A percentile compares a stretch with the other conserved stretches of the same genome.
phyloP scores from a whole-genome alignment of 2,797 vertebrate genomes.

The Podargus strigoides region DNA sequence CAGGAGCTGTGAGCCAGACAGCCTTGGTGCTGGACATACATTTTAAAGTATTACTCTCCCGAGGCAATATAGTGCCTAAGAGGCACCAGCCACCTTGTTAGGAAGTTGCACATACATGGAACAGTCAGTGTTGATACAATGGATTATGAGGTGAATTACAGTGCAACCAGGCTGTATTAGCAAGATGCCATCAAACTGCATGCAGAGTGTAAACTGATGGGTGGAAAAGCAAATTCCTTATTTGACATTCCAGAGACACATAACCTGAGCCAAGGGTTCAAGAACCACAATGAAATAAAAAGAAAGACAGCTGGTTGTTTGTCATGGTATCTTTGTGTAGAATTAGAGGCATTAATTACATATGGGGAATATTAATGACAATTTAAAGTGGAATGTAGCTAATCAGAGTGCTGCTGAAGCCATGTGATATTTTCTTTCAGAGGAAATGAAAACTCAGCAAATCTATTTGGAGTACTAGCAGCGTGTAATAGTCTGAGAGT shows the following conservation, averaged over 20 bases:
- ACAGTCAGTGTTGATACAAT: conserved; percentile 60
- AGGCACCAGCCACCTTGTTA: conserved; percentile 35
- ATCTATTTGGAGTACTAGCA: neutral
- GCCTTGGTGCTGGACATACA: neutral
- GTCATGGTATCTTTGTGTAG: neutral
- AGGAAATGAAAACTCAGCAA: conserved; percentile 27
- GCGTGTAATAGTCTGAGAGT: rapidly evolving
- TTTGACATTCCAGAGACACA: conserved; percentile 60
- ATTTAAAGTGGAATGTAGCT: conserved; percentile 8
- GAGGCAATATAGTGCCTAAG: neutral
- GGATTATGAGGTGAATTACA: conserved; percentile 66
- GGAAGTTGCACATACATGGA: conserved; percentile 30
- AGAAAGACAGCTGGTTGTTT: conserved; percentile 36
- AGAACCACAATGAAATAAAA: conserved; percentile 44
- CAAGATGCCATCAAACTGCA: conserved; percentile 63
- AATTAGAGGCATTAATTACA: conserved; percentile 24
- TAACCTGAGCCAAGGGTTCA: conserved; percentile 46
- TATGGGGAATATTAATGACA: conserved; percentile 12
- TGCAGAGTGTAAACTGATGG: conserved; percentile 26
- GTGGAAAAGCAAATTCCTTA: conserved; percentile 63
- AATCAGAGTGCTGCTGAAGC: neutral
- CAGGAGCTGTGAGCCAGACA: neutral
- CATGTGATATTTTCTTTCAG: neutral
- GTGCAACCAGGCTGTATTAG: conserved; percentile 58
- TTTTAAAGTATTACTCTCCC: neutral